A percentile compares a stretch with the other conserved stretches of the same genome.
Evolutionary conservation across 1,140 invertebrate genomes (phyloP).

Genomic region (Meloidogyne hapla): DNA sequence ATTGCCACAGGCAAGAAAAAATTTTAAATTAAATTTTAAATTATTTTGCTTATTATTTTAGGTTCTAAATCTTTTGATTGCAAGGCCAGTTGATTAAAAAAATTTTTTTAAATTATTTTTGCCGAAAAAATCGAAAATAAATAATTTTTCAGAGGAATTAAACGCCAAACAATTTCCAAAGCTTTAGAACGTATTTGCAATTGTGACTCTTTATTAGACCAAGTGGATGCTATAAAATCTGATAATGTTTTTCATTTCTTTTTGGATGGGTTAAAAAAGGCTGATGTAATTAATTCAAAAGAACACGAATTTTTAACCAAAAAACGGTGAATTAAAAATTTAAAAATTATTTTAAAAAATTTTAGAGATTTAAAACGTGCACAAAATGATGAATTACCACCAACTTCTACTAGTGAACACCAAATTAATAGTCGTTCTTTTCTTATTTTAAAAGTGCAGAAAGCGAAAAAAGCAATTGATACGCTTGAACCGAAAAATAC

Average conservation of each 20-base stretch:
- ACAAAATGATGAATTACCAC: conserved; percentile 31
- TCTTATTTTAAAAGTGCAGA: conserved; percentile 27
- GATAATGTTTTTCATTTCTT: conserved; percentile 35
- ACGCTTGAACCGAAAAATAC: conserved; percentile 25
- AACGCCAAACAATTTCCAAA: conserved; percentile 7
- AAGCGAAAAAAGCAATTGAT: conserved; percentile 36
- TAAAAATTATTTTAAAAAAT: background rate
- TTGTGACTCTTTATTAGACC: conserved; percentile 32
- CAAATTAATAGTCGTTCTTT: conserved; percentile 9
- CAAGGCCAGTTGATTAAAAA: background rate
- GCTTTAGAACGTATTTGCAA: conserved; percentile 31
- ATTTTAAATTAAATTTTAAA: background rate
- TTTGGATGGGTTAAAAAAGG: conserved; percentile 24
- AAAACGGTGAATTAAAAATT: conserved; percentile 17
- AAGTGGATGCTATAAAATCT: conserved; percentile 31
- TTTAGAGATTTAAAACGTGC: conserved; percentile 24
- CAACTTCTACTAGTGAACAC: background rate
- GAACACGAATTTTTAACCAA: conserved; percentile 9
- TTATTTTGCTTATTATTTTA: background rate
- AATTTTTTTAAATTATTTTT: too few relatives aligned
- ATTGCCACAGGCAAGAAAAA: conserved; percentile 31
- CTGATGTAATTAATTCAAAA: conserved; percentile 17
- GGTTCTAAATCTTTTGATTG: background rate
- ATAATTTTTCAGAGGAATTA: conserved; percentile 28
- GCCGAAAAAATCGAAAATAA: background rate